Base-by-base conservation (phyloP, 2,113 vertebrate genomes). In the Caloenas nicobarica region DNA sequence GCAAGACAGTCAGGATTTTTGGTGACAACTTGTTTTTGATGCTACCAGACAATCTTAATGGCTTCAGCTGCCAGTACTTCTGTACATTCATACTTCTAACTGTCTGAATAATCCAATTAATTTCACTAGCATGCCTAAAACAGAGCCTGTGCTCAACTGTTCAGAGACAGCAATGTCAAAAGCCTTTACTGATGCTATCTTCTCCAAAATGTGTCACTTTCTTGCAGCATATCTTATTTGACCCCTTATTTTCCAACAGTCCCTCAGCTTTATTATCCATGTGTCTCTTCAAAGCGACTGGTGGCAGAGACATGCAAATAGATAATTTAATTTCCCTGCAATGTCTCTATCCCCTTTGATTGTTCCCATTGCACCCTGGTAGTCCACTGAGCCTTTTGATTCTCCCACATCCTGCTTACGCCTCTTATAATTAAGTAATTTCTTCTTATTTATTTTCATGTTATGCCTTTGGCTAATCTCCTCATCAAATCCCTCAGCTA, bases 381-480 rank as follows among this genome's bases (percentile, higher is more conserved):
- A 84, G 80, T 97, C 95, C 93, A 84, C 85, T 48, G 88, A 95
- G 94, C 76, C 82, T 95, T 96, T 68, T 70, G 69, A 58, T 83
- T 93, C 71, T 96, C 93, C 91, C 80, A 71, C 76, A 95, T 77
- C 23, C 86, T 90, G 88, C 90, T 97, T 93, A 91, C 9, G 5
- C 64, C 61, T 94, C 72, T 86, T 74, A 93, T 95, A 97, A 95
- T 95, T 97, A 96, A 95, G 76, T 68, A 90, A 96, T 88, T 96
- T 78, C 78, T 94, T 95, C 94, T 93, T 97, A 96, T 97, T 97
- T 97, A 94, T 96, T 96, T 95, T 94, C 79, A 22, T 84, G 79
- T 90, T 96, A 91, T 53, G 93, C 90, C 93, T 95, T 96, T 95
- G 95, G 95, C 93, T 96, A 94, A 92, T 96, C 93, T 91, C 51